Percentiles rank a stretch among this genome's conserved stretches.
Conservation (phyloP, 2,113 vertebrate species). For the Notarius lentiginosus region DNA sequence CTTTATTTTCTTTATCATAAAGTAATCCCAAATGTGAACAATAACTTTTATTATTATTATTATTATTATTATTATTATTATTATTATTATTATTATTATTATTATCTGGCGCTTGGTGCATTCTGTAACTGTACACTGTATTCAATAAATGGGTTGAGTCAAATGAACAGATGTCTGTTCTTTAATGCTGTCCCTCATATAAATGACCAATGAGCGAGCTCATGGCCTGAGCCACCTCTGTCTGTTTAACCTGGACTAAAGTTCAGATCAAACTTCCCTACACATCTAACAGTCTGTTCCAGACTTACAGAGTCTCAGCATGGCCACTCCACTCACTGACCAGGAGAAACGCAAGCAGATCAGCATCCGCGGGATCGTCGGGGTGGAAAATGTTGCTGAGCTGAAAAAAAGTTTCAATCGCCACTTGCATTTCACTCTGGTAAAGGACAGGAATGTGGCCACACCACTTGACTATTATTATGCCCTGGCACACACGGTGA, state of each 20-base stretch:
- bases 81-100: constrained; percentile 38
- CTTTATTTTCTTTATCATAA: constrained; percentile 49
- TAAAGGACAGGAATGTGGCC: constrained; percentile 92
- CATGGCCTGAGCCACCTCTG: neutral
- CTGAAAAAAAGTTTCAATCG: constrained; percentile 89
- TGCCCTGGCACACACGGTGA: constrained; percentile 87
- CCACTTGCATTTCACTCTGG: constrained; percentile 92
- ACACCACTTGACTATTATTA: constrained; percentile 89
- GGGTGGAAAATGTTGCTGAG: constrained; percentile 86
- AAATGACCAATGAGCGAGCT: constrained; percentile 59
- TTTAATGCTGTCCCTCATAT: constrained; percentile 12
- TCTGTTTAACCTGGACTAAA: constrained; percentile 12
- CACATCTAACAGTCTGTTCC: neutral
- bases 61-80: constrained; percentile 63
- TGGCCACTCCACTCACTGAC: constrained; percentile 87
- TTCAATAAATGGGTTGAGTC: constrained; percentile 74
- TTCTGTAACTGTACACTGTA: constrained; percentile 84
- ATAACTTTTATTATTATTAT: constrained; percentile 54
- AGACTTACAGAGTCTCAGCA: constrained; percentile 51
- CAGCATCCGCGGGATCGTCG: constrained; percentile 88
- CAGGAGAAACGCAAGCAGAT: constrained; percentile 92
- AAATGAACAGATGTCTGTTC: constrained; percentile 43
- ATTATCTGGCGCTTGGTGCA: constrained; percentile 59
- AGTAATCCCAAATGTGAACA: constrained; percentile 44
- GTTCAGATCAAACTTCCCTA: neutral